Conservation (phyloP, 1,140 invertebrate species). For the Drosophila ironensis region DNA sequence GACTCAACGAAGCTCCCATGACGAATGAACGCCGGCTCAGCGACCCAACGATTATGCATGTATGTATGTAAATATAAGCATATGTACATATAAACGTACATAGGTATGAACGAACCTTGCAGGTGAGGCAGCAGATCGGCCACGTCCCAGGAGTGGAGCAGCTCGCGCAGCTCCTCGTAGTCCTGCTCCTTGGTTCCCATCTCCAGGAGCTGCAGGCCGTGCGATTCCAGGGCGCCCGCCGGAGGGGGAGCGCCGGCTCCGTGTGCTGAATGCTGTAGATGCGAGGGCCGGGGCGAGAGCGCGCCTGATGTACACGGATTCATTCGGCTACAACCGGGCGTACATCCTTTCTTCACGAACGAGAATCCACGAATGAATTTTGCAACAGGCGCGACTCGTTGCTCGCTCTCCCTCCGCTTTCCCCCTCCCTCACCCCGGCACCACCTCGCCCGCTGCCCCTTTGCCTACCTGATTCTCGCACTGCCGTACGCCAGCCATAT, state of each 20-base stretch:
- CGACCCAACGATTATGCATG: too few species aligned
- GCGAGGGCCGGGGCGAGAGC: slow-evolving; percentile 2
- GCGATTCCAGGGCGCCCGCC: not conserved
- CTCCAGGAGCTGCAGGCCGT: slow-evolving; percentile 19
- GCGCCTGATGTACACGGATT: slow-evolving; percentile 48
- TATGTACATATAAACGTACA: too few species aligned
- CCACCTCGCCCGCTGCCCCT: slow-evolving; percentile 20
- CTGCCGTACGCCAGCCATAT: slow-evolving; percentile 29
- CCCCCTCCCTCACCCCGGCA: not conserved
- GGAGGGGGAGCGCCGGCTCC: not conserved
- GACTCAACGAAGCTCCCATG: too few species aligned
- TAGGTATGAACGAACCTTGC: slow-evolving; percentile 66
- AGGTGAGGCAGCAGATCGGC: slow-evolving; percentile 62
- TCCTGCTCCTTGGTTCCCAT: slow-evolving; percentile 45
- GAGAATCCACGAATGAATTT: slow-evolving; percentile 68
- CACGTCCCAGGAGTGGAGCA: slow-evolving; percentile 61
- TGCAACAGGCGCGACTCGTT: slow-evolving; percentile 67
- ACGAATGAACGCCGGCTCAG: too few species aligned
- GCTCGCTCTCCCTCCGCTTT: slow-evolving; percentile 33
- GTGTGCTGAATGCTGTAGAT: slow-evolving; percentile 20
- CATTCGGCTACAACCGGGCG: slow-evolving; percentile 58
- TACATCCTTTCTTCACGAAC: slow-evolving; percentile 77
- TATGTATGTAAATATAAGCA: too few species aligned
- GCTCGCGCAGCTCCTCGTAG: slow-evolving; percentile 56
- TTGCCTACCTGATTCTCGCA: slow-evolving; percentile 16